Evolutionary conservation across 2,888 invertebrate species (phyloP), one percentile per base, ranked within the genome.

Genomic region (Conus canariensis): DNA sequence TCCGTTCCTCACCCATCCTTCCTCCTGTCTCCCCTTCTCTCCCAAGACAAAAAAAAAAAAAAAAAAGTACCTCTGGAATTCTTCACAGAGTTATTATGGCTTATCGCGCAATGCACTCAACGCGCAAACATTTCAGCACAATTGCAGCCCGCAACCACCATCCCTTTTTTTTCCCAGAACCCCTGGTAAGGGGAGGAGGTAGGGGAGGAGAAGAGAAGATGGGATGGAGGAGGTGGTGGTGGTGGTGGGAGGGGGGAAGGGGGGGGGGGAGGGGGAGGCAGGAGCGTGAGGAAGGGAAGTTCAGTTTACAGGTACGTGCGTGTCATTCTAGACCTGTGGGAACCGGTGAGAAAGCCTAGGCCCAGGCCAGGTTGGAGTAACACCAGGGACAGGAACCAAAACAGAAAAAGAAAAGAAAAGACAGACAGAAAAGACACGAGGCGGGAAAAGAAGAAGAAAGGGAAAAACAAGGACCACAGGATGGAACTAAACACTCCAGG

Each of bases 261-360:
- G 80, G 80, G 25, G 80, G 7, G 80, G 80, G 82, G 4, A 82
- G 22, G 83, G 19, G 30, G 30, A 16, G 77, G 30, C 14, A 80
- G 45, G 30, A 30, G 10, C n/a, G 25, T 70, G 30, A 80, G 45
- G 80, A 45, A 12, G 45, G 16, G 80, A 30, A 19, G 83, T 58
- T 58, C n/a, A 58, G 83, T 83, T 83, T 58, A 58, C 83, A 83
- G 83, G 58, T 83, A 83, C 58, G 10, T 22, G 58, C 83, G 3
- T 59, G 85, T 85, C 60, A 85, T 85, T 25, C 85, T 85, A 85
- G 60, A 85, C 59, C 19, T 85, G 85, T 85, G 85, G 85, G 85
- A 85, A 85, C 59, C 85, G 59, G 25, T 85, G 59, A 25, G 60
- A 25, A 19, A 4, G 0, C 82, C 7, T 6, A 80, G 30, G 56